Percentiles rank a stretch among this genome's conserved stretches.
These are phyloP conservation scores for Cherax destructor DNA, from an alignment of 1,140 invertebrate genomes.

Conservation along the genomic window DNA sequence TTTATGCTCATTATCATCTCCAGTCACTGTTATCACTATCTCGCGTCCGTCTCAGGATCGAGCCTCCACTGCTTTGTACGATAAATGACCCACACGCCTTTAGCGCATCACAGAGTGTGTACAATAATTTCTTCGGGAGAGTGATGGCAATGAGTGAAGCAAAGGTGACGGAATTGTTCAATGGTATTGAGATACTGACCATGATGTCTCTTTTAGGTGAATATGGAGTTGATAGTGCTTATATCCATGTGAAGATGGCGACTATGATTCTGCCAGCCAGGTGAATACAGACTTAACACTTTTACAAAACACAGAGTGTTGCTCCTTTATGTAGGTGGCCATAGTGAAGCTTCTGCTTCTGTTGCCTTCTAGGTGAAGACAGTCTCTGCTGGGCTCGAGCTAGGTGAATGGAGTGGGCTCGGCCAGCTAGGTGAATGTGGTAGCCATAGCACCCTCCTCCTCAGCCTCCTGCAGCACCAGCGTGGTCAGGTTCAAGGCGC, in stretches of 20 bases:
- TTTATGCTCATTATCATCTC: background rate
- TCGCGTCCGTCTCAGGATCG: background rate
- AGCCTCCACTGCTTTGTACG: too few relatives aligned
- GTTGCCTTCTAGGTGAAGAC: background rate
- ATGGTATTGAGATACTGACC: too few relatives aligned
- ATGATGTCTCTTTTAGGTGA: background rate
- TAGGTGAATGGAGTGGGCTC: background rate
- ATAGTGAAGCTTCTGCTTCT: background rate
- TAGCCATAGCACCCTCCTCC: conserved; percentile 57
- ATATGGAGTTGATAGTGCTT: background rate
- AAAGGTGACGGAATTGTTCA: too few relatives aligned
- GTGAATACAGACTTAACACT: background rate
- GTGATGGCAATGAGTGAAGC: too few relatives aligned
- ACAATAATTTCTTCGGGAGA: too few relatives aligned
- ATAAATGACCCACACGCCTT: too few relatives aligned
- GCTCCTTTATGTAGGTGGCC: background rate
- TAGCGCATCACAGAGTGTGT: too few relatives aligned
- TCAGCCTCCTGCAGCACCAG: conserved; percentile 63
- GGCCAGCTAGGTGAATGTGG: conserved; percentile 42
- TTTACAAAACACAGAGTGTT: too few relatives aligned
- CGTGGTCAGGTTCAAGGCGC: conserved; percentile 61
- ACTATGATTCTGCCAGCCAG: background rate
- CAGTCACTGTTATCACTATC: background rate
- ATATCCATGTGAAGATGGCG: background rate
- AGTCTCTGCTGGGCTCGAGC: background rate